A percentile compares a stretch with the other conserved stretches of the same genome.
Evolutionary conservation across 2,888 invertebrate species (phyloP).

Genomic region (Andrena bucephala): DNA sequence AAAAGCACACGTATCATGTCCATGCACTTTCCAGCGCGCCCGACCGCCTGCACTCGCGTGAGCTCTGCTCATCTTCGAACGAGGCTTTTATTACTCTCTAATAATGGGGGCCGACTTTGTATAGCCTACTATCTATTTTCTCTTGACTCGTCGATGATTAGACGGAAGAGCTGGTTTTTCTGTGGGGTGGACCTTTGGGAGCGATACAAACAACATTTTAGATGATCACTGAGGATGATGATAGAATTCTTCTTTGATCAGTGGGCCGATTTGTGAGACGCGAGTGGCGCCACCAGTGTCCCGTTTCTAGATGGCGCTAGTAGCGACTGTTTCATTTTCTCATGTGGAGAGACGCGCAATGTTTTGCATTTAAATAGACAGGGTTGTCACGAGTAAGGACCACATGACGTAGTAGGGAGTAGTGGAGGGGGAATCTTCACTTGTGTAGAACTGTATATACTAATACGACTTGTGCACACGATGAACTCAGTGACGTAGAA

Average conservation of each 20-base stretch:
- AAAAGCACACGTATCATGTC: constrained; percentile 68
- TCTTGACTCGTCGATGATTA: background rate
- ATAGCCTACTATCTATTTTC: background rate
- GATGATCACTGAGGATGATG: background rate
- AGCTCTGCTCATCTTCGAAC: constrained; percentile 38
- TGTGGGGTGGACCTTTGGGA: background rate
- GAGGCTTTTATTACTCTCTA: constrained; percentile 48
- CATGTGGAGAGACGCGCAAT: too few species aligned
- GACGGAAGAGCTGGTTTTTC: background rate
- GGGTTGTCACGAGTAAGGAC: too few species aligned
- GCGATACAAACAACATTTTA: background rate
- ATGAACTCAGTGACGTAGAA: too few species aligned
- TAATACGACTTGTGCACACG: too few species aligned
- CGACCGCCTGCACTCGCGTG: constrained; percentile 40
- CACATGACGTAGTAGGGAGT: too few species aligned
- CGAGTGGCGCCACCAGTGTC: background rate
- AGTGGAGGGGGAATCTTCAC: too few species aligned
- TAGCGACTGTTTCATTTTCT: background rate
- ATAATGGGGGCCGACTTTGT: constrained; percentile 23
- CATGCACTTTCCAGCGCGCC: constrained; percentile 37
- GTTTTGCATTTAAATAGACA: too few species aligned
- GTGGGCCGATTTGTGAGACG: background rate
- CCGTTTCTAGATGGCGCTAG: background rate
- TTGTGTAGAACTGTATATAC: too few species aligned
- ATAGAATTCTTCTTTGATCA: background rate